A percentile compares a stretch with the other conserved stretches of the same genome.
These are phyloP conservation scores for Lycopodina hypogea DNA, from an alignment of 37 sponge, comb jelly and placozoan genomes.

Conservation along the genomic window DNA sequence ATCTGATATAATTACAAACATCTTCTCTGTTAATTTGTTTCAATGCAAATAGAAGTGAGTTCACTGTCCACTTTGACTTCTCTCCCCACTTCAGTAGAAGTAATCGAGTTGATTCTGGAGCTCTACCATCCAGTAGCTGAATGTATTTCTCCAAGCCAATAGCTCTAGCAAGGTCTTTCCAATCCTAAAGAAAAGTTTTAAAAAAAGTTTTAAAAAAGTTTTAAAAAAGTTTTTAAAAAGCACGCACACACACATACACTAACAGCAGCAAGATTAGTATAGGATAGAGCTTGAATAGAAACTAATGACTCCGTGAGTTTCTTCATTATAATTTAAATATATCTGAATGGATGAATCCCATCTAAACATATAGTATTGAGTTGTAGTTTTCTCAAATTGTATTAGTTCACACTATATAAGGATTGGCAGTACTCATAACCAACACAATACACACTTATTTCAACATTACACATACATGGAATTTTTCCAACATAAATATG, in stretches of 20 bases:
- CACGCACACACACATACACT: background rate
- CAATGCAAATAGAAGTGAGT: conserved; percentile 61
- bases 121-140: conserved; percentile 48
- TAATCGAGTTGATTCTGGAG: conserved; percentile 34
- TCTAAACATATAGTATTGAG: too few relatives aligned
- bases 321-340: too few relatives aligned
- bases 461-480: too few relatives aligned
- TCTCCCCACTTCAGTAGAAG: conserved; percentile 75
- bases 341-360: too few relatives aligned
- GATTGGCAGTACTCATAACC: too few relatives aligned
- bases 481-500: too few relatives aligned
- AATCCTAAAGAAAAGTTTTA: conserved; percentile 31
- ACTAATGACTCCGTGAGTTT: too few relatives aligned
- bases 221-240: background rate
- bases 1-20: conserved; percentile 32
- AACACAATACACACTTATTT: too few relatives aligned
- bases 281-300: too few relatives aligned
- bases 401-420: too few relatives aligned
- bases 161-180: conserved; percentile 56
- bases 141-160: conserved; percentile 55
- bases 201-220: background rate
- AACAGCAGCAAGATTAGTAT: background rate
- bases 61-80: conserved; percentile 61
- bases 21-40: conserved; percentile 57
- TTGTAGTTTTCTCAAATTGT: too few relatives aligned